Conservation (phyloP, 1,140 invertebrate species). For the Drosophila gunungcola region DNA sequence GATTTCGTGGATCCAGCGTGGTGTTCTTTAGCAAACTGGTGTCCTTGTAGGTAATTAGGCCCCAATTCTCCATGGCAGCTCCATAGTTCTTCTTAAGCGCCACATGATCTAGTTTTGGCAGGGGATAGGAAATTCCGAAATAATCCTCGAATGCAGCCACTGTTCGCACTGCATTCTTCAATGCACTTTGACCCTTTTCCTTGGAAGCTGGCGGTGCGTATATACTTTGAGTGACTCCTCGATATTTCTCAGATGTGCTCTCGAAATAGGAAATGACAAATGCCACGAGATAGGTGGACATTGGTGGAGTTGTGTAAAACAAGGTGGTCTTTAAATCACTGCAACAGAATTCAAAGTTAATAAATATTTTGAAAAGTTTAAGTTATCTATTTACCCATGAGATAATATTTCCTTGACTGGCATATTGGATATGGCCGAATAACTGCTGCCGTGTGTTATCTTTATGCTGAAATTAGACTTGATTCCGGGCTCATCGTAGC, state of each 20-base stretch:
- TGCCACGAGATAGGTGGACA: slow-evolving; percentile 91
- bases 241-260: slow-evolving; percentile 64
- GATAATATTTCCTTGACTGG: slow-evolving; percentile 57
- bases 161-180: slow-evolving; percentile 86
- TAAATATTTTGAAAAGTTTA: neutral
- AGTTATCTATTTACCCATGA: slow-evolving; percentile 42
- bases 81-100: slow-evolving; percentile 92
- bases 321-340: slow-evolving; percentile 68
- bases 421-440: slow-evolving; percentile 88
- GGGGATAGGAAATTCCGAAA: slow-evolving; percentile 85
- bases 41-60: slow-evolving; percentile 90
- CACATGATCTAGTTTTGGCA: slow-evolving; percentile 88
- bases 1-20: slow-evolving; percentile 21
- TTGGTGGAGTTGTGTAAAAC: slow-evolving; percentile 87
- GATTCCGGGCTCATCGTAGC: slow-evolving; percentile 94
- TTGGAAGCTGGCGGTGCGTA: slow-evolving; percentile 88
- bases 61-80: slow-evolving; percentile 95
- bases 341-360: slow-evolving; percentile 3
- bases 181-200: slow-evolving; percentile 86
- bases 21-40: slow-evolving; percentile 34
- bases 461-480: slow-evolving; percentile 90
- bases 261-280: slow-evolving; percentile 90
- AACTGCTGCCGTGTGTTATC: slow-evolving; percentile 86
- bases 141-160: slow-evolving; percentile 86
- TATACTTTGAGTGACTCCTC: slow-evolving; percentile 85